These are phyloP conservation scores for Dromiciops gliroides DNA, from an alignment of 2,113 vertebrate species.

Conservation along the genomic window DNA sequence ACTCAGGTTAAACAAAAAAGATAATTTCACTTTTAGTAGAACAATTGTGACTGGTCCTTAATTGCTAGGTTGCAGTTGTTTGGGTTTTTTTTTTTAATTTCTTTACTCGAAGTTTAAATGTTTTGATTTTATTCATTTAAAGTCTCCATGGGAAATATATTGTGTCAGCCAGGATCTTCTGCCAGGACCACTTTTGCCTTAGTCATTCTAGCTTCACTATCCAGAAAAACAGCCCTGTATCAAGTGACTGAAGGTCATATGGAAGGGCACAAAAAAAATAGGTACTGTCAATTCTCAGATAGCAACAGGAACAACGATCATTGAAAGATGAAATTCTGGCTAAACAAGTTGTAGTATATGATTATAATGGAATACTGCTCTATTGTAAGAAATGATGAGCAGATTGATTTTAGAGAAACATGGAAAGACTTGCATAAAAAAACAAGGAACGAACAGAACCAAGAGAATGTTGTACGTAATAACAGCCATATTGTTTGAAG, in stretches of 20 bases:
- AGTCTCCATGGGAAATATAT: constrained; percentile 26
- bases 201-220: constrained; percentile 26
- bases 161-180: constrained; percentile 42
- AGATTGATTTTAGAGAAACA: neutral
- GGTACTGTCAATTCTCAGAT: neutral
- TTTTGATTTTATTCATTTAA: constrained; percentile 33
- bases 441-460: neutral
- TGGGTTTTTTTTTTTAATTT: neutral
- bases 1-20: neutral
- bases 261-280: neutral
- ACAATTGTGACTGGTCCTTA: neutral
- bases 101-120: neutral
- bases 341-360: neutral
- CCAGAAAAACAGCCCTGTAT: neutral
- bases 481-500: neutral
- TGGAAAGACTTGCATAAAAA: neutral
- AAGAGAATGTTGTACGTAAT: neutral
- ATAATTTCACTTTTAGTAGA: neutral
- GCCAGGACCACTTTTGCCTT: constrained; percentile 22
- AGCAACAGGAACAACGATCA: neutral
- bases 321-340: neutral
- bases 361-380: neutral
- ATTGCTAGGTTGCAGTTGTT: neutral
- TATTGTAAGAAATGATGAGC: neutral
- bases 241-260: neutral